These are phyloP conservation scores for Halcyon smyrnensis DNA, from an alignment of 2,797 vertebrate species.

Conservation along the genomic window DNA sequence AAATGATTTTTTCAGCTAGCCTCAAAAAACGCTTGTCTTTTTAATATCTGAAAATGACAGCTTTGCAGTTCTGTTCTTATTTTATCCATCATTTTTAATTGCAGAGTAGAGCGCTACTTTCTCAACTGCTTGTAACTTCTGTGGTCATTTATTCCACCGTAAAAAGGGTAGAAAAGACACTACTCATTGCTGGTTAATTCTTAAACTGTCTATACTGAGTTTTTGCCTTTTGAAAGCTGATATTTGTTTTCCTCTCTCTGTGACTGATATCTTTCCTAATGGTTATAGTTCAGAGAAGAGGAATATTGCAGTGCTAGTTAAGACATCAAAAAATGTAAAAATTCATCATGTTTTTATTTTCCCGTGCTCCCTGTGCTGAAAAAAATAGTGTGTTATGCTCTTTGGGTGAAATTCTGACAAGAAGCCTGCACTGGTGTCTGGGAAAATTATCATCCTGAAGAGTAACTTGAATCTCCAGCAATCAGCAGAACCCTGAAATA, in stretches of 20 bases:
- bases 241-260: background rate
- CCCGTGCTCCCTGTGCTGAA: background rate
- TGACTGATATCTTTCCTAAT: background rate
- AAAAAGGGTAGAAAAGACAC: background rate
- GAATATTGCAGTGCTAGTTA: background rate
- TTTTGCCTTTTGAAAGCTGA: background rate
- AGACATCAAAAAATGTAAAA: background rate
- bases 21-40: slow-evolving; percentile 33
- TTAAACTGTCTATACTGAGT: background rate
- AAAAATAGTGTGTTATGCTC: background rate
- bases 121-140: slow-evolving; percentile 10
- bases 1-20: slow-evolving; percentile 35
- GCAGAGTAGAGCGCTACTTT: background rate
- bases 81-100: slow-evolving; percentile 62
- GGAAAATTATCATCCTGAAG: background rate
- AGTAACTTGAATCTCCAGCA: background rate
- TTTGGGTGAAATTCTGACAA: background rate
- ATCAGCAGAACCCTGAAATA: background rate
- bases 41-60: slow-evolving; percentile 47
- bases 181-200: background rate
- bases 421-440: background rate
- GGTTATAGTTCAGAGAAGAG: background rate
- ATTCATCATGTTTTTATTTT: background rate
- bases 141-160: background rate
- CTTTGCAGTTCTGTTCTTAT: slow-evolving; percentile 33